Percentiles rank a stretch among this genome's conserved stretches.
These are phyloP conservation scores for Tinea trinotella DNA, from an alignment of 2,888 invertebrate genomes.

Conservation along the genomic window DNA sequence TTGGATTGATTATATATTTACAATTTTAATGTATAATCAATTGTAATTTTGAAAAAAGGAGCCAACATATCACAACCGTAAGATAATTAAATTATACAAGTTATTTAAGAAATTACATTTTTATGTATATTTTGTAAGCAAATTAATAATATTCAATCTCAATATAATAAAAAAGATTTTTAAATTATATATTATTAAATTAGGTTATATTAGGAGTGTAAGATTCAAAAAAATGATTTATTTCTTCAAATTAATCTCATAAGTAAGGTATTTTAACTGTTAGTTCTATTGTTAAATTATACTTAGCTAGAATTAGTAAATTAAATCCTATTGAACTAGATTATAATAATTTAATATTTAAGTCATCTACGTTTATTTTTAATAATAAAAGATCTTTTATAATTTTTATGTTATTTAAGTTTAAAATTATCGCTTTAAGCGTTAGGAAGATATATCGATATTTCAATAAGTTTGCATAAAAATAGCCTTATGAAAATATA, in stretches of 20 bases:
- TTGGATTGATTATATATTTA: background rate
- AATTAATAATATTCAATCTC: no score
- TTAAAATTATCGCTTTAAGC: background rate
- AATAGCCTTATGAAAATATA: background rate
- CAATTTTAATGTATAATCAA: background rate
- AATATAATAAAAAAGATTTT: no score
- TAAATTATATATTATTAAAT: background rate
- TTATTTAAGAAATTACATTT: no score
- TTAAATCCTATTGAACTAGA: background rate
- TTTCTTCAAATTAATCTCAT: background rate
- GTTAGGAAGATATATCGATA: background rate
- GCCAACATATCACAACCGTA: slow-evolving; percentile 8
- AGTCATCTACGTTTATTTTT: background rate
- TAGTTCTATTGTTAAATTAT: background rate
- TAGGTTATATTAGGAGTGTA: background rate
- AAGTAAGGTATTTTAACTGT: background rate
- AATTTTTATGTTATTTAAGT: background rate
- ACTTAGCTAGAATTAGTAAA: background rate
- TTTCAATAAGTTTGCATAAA: background rate
- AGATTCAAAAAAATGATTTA: background rate
- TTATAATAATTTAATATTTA: slow-evolving; percentile 3
- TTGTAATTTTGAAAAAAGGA: background rate
- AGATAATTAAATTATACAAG: no score
- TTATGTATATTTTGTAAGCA: no score
- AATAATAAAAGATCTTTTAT: background rate